Base-by-base conservation (phyloP, 2,113 vertebrate genomes). In the Spilogale gracilis region DNA sequence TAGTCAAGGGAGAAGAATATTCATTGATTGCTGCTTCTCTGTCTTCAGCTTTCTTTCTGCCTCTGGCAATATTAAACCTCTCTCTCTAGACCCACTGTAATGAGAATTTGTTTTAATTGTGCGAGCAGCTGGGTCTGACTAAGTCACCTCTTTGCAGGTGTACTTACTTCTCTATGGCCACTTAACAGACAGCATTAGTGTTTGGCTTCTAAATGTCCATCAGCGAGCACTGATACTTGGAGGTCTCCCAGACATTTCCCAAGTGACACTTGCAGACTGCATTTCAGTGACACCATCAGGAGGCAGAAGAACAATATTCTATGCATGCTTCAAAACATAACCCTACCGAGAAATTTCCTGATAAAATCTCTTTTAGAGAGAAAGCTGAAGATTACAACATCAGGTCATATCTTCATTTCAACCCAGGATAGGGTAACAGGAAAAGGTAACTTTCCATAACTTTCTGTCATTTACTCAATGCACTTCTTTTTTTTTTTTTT, bases 131-230 rank as follows among this genome's bases (percentile, higher is more conserved):
- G 81, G 60, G 58, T 65, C 43, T 67, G 93, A 91, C 52, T 94
- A 86, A 95, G n/a, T 97, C 67, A 60, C 16, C 45, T n/a, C 82
- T 90, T 65, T 84, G 50, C 48, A 80, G 88, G 12, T 17, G 11
- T 18, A 65, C 84, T 27, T 82, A 56, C 83, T 85, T 76, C 58
- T 91, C 96, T 78, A 61, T 25, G 50, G 58, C 69, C 94, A 71
- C 84, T 94, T 96, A 74, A 43, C 69, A 74, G 67, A 89, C 71
- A 63, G n/a, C 17, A n/a, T 78, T 81, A 43, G 30, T 61, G 58
- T 90, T 94, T 84, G 88, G 14, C 52, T 96, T 95, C 48, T 89
- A 89, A 96, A 86, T 79, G 73, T 80, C 86, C 95, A 74, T 90
- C 30, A 83, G 52, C 58, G 58, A 79, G 82, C 80, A 54, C 38